These are phyloP conservation scores for Esox niger DNA, from an alignment of 2,113 vertebrate genomes.

Conservation along the genomic window DNA sequence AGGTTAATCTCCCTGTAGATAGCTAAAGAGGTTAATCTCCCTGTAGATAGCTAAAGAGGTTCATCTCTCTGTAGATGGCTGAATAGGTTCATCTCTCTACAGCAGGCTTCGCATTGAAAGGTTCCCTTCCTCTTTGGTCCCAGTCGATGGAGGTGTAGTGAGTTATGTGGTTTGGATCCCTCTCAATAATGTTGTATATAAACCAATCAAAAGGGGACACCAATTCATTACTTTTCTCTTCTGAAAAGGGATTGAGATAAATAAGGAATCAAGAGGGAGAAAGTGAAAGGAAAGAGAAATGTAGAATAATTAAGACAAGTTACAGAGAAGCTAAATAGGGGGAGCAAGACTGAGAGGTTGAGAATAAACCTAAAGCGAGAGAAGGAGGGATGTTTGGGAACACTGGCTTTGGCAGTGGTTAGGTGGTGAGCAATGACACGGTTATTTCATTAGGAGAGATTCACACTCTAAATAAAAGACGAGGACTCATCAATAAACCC, in stretches of 20 bases:
- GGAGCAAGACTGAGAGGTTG: neutral
- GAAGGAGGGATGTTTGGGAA: neutral
- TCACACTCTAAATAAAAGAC: slow-evolving; percentile 46
- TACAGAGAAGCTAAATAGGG: neutral
- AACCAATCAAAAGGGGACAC: slow-evolving; percentile 49
- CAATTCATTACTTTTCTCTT: slow-evolving; percentile 49
- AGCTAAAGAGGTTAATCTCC: too few species aligned
- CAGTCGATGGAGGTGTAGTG: too few species aligned
- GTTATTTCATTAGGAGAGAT: slow-evolving; percentile 47
- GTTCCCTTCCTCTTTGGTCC: neutral
- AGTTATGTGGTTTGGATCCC: slow-evolving; percentile 49
- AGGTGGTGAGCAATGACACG: slow-evolving; percentile 23
- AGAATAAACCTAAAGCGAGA: slow-evolving; percentile 1
- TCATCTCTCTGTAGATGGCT: too few species aligned
- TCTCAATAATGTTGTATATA: slow-evolving; percentile 52
- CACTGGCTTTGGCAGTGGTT: neutral
- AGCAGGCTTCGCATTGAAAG: too few species aligned
- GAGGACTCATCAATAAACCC: slow-evolving; percentile 23
- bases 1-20: too few species aligned
- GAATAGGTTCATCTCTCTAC: too few species aligned
- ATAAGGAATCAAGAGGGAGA: neutral
- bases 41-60: too few species aligned
- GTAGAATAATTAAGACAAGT: neutral
- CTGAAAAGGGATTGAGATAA: too few species aligned
- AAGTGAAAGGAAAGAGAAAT: slow-evolving; percentile 8